These are phyloP conservation scores for Sebastes vulpes DNA, from an alignment of 2,797 vertebrate genomes.

Conservation along the genomic window DNA sequence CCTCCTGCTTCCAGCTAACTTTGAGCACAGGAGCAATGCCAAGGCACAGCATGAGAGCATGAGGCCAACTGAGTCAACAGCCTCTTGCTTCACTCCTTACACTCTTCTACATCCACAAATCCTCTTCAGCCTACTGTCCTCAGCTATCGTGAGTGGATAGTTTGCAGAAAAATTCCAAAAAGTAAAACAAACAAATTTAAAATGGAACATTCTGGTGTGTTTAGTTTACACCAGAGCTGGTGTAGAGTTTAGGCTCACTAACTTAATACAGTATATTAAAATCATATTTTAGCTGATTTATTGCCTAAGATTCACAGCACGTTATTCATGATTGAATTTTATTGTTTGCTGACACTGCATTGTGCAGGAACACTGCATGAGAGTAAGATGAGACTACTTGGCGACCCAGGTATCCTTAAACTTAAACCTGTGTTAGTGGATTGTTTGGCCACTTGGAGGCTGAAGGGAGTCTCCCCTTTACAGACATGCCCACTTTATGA, in stretches of 20 bases:
- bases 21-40: constrained; percentile 57
- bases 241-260: neutral
- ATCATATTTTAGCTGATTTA: neutral
- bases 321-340: neutral
- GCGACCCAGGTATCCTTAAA: neutral
- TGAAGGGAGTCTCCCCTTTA: no score
- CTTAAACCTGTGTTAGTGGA: neutral
- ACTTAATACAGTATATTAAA: neutral
- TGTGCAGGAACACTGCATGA: neutral
- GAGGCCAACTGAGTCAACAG: constrained; percentile 66
- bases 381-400: neutral
- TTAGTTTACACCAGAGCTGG: neutral
- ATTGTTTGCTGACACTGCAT: neutral
- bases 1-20: constrained; percentile 49
- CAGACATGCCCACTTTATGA: no score
- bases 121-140: neutral
- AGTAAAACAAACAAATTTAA: constrained; percentile 5
- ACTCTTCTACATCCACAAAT: constrained; percentile 17
- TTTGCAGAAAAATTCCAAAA: neutral
- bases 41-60: constrained; percentile 61
- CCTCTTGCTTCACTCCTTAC: constrained; percentile 45
- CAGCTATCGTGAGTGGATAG: neutral
- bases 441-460: neutral
- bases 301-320: neutral
- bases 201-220: constrained; percentile 1